Evolutionary conservation across 2,113 vertebrate species (phyloP).

Genomic region (Chunga burmeisteri): DNA sequence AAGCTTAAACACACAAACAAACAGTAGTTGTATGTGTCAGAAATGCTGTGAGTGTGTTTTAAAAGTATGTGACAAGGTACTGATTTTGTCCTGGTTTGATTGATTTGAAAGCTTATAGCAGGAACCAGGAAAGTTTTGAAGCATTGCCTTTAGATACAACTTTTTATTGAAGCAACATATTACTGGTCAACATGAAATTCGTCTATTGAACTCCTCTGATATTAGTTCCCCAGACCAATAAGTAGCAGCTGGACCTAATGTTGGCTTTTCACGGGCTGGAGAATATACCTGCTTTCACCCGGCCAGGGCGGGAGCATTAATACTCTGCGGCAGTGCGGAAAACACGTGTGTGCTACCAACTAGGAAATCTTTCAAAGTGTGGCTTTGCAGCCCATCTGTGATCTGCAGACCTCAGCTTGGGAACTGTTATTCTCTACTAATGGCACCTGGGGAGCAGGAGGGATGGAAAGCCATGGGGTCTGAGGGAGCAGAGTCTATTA

Average conservation of each 20-base stretch:
- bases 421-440: constrained; percentile 46
- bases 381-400: constrained; percentile 30
- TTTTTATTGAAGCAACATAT: neutral
- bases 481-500: constrained; percentile 28
- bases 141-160: neutral
- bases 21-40: neutral
- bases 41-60: neutral
- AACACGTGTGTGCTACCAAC: neutral
- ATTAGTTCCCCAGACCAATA: neutral
- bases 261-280: neutral
- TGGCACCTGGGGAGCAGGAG: constrained; percentile 9
- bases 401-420: constrained; percentile 18
- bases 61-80: neutral
- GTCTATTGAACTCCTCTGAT: neutral
- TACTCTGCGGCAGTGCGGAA: neutral
- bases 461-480: neutral
- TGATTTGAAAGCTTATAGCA: neutral
- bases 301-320: neutral
- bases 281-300: neutral
- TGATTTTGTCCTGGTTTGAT: neutral
- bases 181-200: neutral
- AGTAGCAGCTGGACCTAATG: neutral
- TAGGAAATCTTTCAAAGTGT: constrained; percentile 44
- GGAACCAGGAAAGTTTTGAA: neutral
- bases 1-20: fast-evolving